Evolutionary conservation across 1,140 invertebrate genomes (phyloP), one percentile per base, ranked within the genome.

Genomic region (Andricus grossulariae): DNA sequence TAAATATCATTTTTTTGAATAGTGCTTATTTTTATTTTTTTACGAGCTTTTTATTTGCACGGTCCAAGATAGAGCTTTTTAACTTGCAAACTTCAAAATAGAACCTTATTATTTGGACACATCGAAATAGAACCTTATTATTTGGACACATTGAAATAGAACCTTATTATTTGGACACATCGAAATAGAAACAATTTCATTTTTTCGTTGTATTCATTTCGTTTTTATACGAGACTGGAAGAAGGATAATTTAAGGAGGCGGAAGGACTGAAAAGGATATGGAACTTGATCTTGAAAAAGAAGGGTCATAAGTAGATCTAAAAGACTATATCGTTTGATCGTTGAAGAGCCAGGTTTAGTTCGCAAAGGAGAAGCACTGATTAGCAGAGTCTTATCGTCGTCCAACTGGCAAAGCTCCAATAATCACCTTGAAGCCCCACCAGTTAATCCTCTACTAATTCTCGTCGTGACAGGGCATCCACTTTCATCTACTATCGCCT

Each of bases 381-480:
- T 89, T 87, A 87, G 85, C 86, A 86, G 83, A 79, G 84, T 88
- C 85, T 89, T 86, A 88, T 89, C 87, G 85, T 85, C 83, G 85
- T 86, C 79, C 85, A 84, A 83, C 88, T 85, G 86, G 86, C 84
- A 88, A 89, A 88, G 85, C 84, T 88, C 83, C 86, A 86, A 88
- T 89, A 90, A 90, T 89, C 87, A 86, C 84, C 83, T 84, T 76
- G 86, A 90, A 90, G 87, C 88, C 86, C 83, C 79, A 85, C 78
- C 81, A 83, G 85, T 89, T 88, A 89, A 89, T 89, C 84, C 85
- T 76, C 82, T 83, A 85, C 83, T 89, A 89, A 90, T 88, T 89
- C 88, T 86, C 83, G 72, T 72, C 82, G 83, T 87, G 85, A 88
- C 86, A 84, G 84, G 79, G 57, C 77, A 77, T 78, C 74, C 80